phyloP scores from a whole-genome alignment of 2,888 invertebrate genomes.

The Platerodrilus igneus region DNA sequence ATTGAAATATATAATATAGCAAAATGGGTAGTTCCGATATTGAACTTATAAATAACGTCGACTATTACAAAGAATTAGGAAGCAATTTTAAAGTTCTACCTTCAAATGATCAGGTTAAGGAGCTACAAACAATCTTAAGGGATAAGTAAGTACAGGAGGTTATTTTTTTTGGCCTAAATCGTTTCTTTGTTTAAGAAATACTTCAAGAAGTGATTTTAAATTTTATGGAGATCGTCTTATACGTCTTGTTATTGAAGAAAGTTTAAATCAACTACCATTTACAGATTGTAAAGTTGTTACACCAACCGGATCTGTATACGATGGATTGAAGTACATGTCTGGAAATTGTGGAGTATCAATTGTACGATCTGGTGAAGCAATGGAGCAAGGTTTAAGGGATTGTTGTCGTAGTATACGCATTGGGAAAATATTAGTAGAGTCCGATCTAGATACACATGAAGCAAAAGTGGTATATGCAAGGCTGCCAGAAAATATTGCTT shows the following conservation, averaged over 20 bases:
- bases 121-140: constrained; percentile 79
- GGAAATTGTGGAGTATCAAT: constrained; percentile 99
- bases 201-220: constrained; percentile 91
- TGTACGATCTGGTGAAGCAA: constrained; percentile 70
- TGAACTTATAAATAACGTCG: constrained; percentile 36
- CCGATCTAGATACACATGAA: constrained; percentile 93
- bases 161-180: neutral
- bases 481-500: constrained; percentile 92
- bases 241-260: constrained; percentile 95
- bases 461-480: constrained; percentile 96
- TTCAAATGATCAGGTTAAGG: constrained; percentile 73
- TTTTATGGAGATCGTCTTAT: constrained; percentile 98
- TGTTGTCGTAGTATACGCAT: constrained; percentile 98
- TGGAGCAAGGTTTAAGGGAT: constrained; percentile 72
- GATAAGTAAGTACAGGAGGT: constrained; percentile 75
- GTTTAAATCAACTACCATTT: constrained; percentile 93
- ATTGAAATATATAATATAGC: constrained; percentile 5
- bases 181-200: constrained; percentile 63
- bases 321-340: constrained; percentile 91
- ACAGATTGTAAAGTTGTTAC: constrained; percentile 86
- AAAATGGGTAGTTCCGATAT: constrained; percentile 47
- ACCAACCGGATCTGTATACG: constrained; percentile 86
- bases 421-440: constrained; percentile 96
- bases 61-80: constrained; percentile 53
- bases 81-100: constrained; percentile 68